phyloP scores from a whole-genome alignment of 1,140 invertebrate genomes.

The Drosophila sp. region DNA sequence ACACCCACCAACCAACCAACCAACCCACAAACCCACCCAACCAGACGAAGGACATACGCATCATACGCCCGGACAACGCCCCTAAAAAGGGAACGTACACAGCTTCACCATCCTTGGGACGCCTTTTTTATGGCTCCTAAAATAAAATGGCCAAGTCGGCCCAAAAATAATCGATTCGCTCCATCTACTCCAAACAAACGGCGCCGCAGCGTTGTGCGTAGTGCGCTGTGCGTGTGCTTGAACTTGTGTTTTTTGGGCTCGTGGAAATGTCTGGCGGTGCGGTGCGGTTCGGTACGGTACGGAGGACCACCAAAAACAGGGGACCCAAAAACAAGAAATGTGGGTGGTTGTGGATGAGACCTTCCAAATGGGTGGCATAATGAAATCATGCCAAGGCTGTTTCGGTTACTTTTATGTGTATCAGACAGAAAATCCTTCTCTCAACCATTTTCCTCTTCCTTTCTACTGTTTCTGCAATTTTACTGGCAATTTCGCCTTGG shows the following conservation, averaged over 20 bases:
- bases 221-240: constrained; percentile 50
- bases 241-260: constrained; percentile 54
- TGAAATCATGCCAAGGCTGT: constrained; percentile 79
- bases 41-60: constrained; percentile 20
- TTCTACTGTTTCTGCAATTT: constrained; percentile 51
- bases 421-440: constrained; percentile 31
- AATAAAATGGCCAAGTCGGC: constrained; percentile 61
- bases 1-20: not conserved
- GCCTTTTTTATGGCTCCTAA: constrained; percentile 51
- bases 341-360: not conserved
- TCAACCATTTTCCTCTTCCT: constrained; percentile 1
- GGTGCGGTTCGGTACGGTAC: constrained; percentile 38
- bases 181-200: constrained; percentile 3
- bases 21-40: not conserved
- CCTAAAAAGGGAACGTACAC: constrained; percentile 36
- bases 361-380: constrained; percentile 22
- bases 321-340: constrained; percentile 42
- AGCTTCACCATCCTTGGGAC: constrained; percentile 34
- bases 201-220: not conserved
- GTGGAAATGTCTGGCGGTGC: constrained; percentile 71
- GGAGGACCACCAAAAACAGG: constrained; percentile 41
- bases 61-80: constrained; percentile 51
- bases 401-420: constrained; percentile 24
- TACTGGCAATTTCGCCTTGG: constrained; percentile 57
- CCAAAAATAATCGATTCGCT: constrained; percentile 66